Base-by-base conservation (phyloP, 2,888 invertebrate genomes). In the Baronia brevicornis region DNA sequence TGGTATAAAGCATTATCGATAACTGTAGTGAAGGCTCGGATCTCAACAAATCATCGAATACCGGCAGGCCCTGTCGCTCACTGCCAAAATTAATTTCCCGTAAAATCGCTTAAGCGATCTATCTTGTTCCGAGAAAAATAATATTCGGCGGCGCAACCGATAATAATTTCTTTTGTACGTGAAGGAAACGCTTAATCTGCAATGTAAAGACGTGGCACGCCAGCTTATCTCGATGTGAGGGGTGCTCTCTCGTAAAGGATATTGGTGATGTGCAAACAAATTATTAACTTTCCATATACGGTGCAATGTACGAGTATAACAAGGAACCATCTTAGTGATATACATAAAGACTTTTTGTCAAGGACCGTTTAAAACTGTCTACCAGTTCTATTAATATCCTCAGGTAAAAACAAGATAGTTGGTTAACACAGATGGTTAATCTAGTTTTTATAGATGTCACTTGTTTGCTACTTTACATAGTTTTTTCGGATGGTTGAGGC, bases 71-170 rank as follows among this genome's bases (percentile, higher is more conserved):
- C 62, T 71, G 75, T 77, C 75, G 73, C 68, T 78, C 69, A 70
- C 69, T 70, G 66, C 70, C 72, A 68, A 75, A 79, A 79, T 79
- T 78, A 79, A 79, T 79, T 78, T 73, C 58, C 68, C 70, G 71
- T 74, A 77, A 78, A 79, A 80, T 78, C 74, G 71, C 66, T 65
- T 63, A 65, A 74, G 60, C 71, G 71, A 80, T 82, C 75, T 74
- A 75, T 77, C 70, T 74, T 68, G 64, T 78, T 73, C 71, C 51
- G 55, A 70, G 74, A 78, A 77, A 74, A 73, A 72, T 70, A 75
- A 77, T 73, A 69, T 71, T 60, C 66, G 44, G 54, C 58, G 48
- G 49, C 54, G 56, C 46, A 56, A 57, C 63, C 60, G 59, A 69
- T 72, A 63, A 71, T 66, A 68, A 66, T 70, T 73, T 63, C 44